Conservation (phyloP, 2,113 vertebrate species). For the Corynorhinus townsendii region DNA sequence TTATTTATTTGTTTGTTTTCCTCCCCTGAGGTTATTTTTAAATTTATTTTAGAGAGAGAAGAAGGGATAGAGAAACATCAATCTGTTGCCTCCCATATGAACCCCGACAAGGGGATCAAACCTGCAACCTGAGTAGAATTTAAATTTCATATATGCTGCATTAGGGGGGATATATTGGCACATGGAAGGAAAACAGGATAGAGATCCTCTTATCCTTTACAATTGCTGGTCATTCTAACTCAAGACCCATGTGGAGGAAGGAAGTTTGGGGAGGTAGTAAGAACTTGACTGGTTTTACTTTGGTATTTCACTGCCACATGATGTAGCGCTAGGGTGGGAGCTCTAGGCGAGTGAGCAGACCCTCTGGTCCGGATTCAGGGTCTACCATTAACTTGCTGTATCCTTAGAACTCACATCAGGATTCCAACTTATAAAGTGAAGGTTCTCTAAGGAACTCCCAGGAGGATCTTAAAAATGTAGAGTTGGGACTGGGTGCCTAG, state of each 20-base stretch:
- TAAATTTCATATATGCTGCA: background rate
- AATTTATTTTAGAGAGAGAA: no score
- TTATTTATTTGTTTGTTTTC: no score
- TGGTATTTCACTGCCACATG: background rate
- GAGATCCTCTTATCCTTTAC: background rate
- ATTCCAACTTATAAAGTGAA: background rate
- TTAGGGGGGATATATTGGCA: constrained; percentile 19
- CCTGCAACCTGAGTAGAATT: background rate
- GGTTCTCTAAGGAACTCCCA: background rate
- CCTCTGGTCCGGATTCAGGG: background rate
- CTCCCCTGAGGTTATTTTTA: no score
- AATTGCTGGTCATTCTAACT: constrained; percentile 13
- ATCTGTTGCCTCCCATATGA: no score
- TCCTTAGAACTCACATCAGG: background rate
- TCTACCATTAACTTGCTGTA: background rate
- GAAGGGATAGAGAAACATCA: background rate
- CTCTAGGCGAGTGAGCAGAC: background rate
- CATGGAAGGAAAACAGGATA: background rate
- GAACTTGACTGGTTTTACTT: background rate
- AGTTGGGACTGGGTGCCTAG: background rate
- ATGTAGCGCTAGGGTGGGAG: background rate
- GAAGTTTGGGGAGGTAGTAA: background rate
- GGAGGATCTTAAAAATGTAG: background rate
- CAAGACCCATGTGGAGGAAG: background rate
- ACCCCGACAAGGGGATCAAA: background rate